Percentiles rank a stretch among this genome's conserved stretches.
Conservation (phyloP, 2,888 invertebrate genomes). For the Halocaridina rubra region DNA sequence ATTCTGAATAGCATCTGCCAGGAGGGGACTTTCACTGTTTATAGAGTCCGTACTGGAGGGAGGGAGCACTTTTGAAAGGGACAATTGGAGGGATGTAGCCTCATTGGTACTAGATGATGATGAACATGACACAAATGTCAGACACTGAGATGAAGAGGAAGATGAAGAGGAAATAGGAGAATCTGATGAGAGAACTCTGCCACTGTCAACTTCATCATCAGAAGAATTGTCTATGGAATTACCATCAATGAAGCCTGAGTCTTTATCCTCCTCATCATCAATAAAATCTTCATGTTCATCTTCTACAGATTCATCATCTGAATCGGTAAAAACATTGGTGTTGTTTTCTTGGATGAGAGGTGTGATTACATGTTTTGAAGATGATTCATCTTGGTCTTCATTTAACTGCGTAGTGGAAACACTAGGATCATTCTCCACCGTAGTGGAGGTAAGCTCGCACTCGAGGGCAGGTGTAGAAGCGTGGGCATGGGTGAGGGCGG, state of each 20-base stretch:
- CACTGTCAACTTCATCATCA: constrained; percentile 56
- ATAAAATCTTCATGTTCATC: constrained; percentile 56
- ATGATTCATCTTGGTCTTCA: constrained; percentile 21
- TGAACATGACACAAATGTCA: constrained; percentile 1
- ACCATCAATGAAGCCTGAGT: constrained; percentile 63
- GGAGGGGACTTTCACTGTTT: background rate
- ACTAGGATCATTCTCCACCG: background rate
- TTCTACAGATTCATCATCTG: constrained; percentile 34
- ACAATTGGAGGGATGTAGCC: constrained; percentile 44
- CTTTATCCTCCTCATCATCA: constrained; percentile 62
- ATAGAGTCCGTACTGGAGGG: background rate
- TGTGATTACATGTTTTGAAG: background rate
- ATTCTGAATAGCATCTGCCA: background rate
- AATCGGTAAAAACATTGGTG: constrained; percentile 23
- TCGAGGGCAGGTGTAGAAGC: constrained; percentile 45
- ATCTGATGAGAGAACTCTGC: constrained; percentile 21
- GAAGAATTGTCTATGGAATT: constrained; percentile 63
- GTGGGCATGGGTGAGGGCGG: constrained; percentile 51
- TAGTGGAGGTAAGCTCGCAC: constrained; percentile 41
- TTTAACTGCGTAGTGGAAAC: constrained; percentile 17
- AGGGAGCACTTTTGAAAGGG: constrained; percentile 57
- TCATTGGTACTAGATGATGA: constrained; percentile 12
- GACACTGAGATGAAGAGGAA: constrained; percentile 1
- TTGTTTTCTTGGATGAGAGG: constrained; percentile 19
- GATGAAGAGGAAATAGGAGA: constrained; percentile 10